Evolutionary conservation across 2,797 vertebrate genomes (phyloP).

Genomic region (Hippopotamyrus pictus): DNA sequence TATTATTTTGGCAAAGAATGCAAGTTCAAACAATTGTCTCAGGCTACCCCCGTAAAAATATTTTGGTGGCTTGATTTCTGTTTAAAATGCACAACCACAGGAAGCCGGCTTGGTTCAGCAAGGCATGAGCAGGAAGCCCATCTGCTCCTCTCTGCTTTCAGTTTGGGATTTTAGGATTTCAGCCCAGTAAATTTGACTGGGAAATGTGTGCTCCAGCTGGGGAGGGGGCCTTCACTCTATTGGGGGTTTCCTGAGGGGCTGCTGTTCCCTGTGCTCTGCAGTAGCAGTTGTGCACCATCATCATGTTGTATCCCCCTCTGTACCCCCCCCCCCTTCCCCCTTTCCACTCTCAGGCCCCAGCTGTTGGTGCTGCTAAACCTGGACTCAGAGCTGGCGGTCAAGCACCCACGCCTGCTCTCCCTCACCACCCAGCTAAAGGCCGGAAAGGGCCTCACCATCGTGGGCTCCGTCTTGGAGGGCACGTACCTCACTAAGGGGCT

Average conservation of each 20-base stretch:
- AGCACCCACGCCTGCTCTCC: conserved; percentile 84
- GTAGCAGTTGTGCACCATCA: background rate
- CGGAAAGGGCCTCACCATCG: conserved; percentile 89
- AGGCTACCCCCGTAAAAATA: background rate
- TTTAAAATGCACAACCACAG: background rate
- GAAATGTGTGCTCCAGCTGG: background rate
- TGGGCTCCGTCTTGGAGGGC: conserved; percentile 82
- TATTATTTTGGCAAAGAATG: background rate
- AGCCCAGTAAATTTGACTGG: background rate
- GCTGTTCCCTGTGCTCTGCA: background rate
- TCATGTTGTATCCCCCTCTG: background rate
- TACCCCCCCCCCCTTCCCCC: background rate
- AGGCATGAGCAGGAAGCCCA: background rate
- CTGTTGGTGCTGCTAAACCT: conserved; percentile 81
- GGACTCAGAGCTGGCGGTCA: conserved; percentile 72
- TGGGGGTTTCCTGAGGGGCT: background rate
- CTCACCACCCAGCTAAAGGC: conserved; percentile 88
- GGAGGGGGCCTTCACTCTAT: background rate
- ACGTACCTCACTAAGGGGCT: conserved; percentile 78
- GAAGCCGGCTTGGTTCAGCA: background rate
- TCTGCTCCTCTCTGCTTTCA: background rate
- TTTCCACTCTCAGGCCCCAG: conserved; percentile 69
- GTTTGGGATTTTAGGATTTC: background rate
- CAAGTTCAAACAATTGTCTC: background rate
- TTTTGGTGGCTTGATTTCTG: background rate